Base-by-base conservation (phyloP, 92 coral and sea anemone species). In the Heteractis magnifica region DNA sequence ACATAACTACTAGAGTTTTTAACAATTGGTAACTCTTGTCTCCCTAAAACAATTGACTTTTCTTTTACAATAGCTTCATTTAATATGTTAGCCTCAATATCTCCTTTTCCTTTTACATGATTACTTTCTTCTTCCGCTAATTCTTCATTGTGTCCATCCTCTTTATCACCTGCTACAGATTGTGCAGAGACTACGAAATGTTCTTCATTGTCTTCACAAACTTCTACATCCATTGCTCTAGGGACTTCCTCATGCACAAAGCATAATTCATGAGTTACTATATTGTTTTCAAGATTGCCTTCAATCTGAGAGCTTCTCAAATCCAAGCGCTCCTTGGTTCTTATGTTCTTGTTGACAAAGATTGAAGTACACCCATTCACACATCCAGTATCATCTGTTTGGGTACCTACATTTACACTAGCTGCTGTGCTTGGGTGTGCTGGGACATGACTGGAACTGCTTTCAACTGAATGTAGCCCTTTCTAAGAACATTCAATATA, bases 361-460 rank as follows among this genome's bases (percentile, higher is more conserved):
- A 68, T 50, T n/a, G 83, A 80, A 7, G 83, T 65, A 51, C 83
- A 80, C 41, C 83, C 83, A 65, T 80, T 48, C 4, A 4, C 20
- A 49, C 83, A 80, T 16, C 83, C 83, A 44, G 18, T 16, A 26
- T 80, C 83, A 16, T 80, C 83, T 49, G 83, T 80, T 49, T 80
- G 83, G 26, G 83, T 80, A 18, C 75, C 75, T 20, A 80, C 64
- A 50, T 51, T 65, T 16, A 64, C 44, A 64, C 71, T 64, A 64
- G 44, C 3, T 20, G 26, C 71, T 64, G 5, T 64, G 8, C n/a
- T 19, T 5, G 8, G 26, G 23, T 64, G 26, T 64, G n/a, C 10
- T 64, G 71, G 20, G 10, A 20, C 71, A n/a, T 6, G 21, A n/a
- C 8, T 64, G n/a, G 71, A 58, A 12, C 16, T 11, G 15, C 16